These are phyloP conservation scores for Callipepla californica DNA, from an alignment of 2,113 vertebrate genomes.

Conservation along the genomic window DNA sequence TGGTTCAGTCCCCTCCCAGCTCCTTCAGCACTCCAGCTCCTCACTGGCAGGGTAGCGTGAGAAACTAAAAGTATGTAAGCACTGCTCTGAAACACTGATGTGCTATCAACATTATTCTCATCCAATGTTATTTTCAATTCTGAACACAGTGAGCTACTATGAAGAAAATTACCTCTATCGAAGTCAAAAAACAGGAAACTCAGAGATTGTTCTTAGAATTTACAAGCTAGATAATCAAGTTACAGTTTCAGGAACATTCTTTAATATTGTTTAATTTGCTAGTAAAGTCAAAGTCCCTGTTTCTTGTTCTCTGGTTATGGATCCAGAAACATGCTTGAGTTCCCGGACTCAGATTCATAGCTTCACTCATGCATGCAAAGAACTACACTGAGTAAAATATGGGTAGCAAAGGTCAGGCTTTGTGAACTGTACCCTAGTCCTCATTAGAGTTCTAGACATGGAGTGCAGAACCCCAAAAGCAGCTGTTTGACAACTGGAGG, in stretches of 20 bases:
- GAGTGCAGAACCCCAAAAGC: not conserved
- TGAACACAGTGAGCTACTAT: not conserved
- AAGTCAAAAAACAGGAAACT: not conserved
- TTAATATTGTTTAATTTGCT: not conserved
- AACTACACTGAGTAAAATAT: not conserved
- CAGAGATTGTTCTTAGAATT: not conserved
- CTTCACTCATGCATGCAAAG: not conserved
- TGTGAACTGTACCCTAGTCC: not conserved
- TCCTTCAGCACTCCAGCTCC: not conserved
- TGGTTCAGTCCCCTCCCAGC: not conserved
- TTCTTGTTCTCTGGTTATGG: not conserved
- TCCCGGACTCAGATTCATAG: not conserved
- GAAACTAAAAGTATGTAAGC: not conserved
- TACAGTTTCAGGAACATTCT: not conserved
- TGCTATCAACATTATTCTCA: not conserved
- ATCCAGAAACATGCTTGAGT: not conserved
- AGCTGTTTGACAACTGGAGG: not conserved
- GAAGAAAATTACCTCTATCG: not conserved
- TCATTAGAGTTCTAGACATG: not conserved
- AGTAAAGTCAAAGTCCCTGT: not conserved
- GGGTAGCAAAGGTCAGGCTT: not conserved
- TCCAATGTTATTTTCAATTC: not conserved
- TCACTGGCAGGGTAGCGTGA: not conserved
- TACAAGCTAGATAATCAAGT: rapidly evolving
- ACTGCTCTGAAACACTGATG: not conserved